A percentile compares a stretch with the other conserved stretches of the same genome.
These are phyloP conservation scores for Danio choprae DNA, from an alignment of 2,797 vertebrate genomes.

Conservation along the genomic window DNA sequence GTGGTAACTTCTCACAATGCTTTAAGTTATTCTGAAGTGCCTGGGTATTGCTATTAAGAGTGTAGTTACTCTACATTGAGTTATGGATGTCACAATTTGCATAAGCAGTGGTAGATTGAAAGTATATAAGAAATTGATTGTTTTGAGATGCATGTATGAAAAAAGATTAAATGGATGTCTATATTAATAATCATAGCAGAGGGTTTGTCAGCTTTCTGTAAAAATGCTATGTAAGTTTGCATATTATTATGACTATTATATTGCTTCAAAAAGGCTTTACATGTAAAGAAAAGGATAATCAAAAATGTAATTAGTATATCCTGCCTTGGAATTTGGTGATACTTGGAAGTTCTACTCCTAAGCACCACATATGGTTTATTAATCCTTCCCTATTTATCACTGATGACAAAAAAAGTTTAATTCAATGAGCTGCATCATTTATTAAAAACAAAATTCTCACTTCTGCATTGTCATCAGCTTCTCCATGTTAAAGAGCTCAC, in stretches of 20 bases:
- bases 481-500: no score
- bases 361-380: background rate
- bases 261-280: background rate
- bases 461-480: no score
- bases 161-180: no score
- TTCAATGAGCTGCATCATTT: conserved; percentile 23
- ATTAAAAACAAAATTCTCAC: conserved; percentile 30
- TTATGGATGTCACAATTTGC: no score
- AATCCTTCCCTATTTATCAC: background rate
- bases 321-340: background rate
- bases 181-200: no score
- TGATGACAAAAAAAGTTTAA: conserved; percentile 8
- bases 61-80: no score
- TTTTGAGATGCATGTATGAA: no score
- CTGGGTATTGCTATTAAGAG: no score
- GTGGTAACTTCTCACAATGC: no score
- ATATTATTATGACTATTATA: background rate
- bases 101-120: no score
- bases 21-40: no score
- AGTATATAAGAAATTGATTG: no score
- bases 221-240: background rate
- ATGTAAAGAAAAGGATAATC: background rate
- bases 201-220: background rate
- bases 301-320: background rate
- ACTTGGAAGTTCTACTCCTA: background rate